Base-by-base conservation (phyloP, 2,797 vertebrate genomes). In the Lates japonicus region DNA sequence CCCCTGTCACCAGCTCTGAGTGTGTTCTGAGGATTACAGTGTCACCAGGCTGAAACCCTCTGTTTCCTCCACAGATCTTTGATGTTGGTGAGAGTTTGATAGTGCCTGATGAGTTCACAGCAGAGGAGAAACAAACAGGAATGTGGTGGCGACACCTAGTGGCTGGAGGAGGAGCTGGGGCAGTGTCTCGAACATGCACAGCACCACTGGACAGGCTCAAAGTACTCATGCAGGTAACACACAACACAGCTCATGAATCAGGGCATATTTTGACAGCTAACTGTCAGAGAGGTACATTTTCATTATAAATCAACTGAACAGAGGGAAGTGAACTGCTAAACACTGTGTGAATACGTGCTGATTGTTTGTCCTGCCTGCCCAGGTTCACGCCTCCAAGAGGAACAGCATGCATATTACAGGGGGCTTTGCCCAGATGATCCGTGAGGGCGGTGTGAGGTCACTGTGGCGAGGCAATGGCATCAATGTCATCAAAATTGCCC, bases 121-220 rank as follows among this genome's bases (percentile, higher is more conserved):
- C 97, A 63, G 98, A 99, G 71, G 98, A 99, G 91, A 97, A 97
- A 86, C 95, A 97, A 90, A 97, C 96, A 0, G 98, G 98, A 22
- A 97, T 98, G 97, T 97, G 96, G 97, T 99, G 98, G 98, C 95
- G 98, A 59, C 97, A 99, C 78, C 95, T 99, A 29, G 98, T 99
- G 86, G 98, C 98, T 0, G 98, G 98, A 83, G 98, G 97, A 11
- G 98, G 96, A 71, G 98, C 98, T 0, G 98, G 98, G 1, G 97
- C 97, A 0, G 97, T 96, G 46, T 99, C 98, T 60, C 96, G 98
- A 55, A 99, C 98, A 62, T 99, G 97, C 78, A 99, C 98, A 0
- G 98, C 98, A 0, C 98, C 98, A 0, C 93, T 99, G 87, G 98
- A 99, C 91, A 94, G 98, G 31, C 94, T 99, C 37, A 99, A 99